Evolutionary conservation across 2,113 vertebrate genomes (phyloP), one percentile per base, ranked within the genome.

Genomic region (Apistogramma diplotaenia): DNA sequence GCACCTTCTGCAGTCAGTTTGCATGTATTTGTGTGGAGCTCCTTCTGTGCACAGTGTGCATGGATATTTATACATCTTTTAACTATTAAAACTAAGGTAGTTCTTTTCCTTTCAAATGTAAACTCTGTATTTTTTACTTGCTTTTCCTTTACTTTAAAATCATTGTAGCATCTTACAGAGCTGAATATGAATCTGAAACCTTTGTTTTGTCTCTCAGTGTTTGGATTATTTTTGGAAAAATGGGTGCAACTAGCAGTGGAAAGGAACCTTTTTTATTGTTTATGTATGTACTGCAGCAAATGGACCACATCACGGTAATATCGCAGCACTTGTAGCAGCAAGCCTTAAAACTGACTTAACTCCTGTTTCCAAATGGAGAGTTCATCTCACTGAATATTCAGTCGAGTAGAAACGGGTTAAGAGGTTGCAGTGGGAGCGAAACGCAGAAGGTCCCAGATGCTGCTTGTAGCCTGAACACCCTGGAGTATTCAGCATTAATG

Each of bases 401-500:
- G 56, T 51, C 74, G 71, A 55, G 80, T 73, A 72, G 33, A 86
- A 84, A 76, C 10, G 15, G 18, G 59, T 37, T 57, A 27, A 33
- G n/a, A 54, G 46, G 49, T 21, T 57, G 81, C 73, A 82, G 83
- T 43, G 59, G 74, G 62, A 83, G 74, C 16, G 40, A 74, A 46
- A 67, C 31, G 53, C 74, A 53, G 53, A 33, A 60, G 57, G 57
- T 80, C 60, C 62, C 71, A 80, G 80, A 82, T 78, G 82, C 79
- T 65, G 74, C 79, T 74, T 56, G 19, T 76, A 82, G 74, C 58
- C 54, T 9, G 37, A 65, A 76, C 60, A 40, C 81, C 83, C 81
- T 51, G 74, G 85, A 90, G 88, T 87, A 59, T 54, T 74, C 2
- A 29, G 76, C 74, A 65, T 10, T 70, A 78, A 77, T 87, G 88